phyloP scores from a whole-genome alignment of 2,113 vertebrate genomes.

The Maccullochella peelii region DNA sequence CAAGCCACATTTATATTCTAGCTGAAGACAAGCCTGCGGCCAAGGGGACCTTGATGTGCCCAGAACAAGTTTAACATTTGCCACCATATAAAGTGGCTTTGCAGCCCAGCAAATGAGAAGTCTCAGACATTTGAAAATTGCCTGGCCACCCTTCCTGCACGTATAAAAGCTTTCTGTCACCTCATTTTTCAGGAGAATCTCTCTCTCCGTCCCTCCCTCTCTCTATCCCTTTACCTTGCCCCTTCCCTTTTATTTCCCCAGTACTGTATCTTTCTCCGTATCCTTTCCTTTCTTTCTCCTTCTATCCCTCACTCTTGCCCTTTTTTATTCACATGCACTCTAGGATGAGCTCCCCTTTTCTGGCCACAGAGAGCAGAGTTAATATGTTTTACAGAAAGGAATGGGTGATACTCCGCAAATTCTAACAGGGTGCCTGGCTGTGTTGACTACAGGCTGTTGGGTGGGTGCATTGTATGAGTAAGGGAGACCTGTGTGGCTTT shows the following conservation, averaged over 20 bases:
- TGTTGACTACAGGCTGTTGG: constrained; percentile 22
- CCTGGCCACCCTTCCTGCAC: constrained; percentile 58
- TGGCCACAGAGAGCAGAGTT: constrained; percentile 39
- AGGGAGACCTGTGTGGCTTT: constrained; percentile 64
- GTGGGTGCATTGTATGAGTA: constrained; percentile 40
- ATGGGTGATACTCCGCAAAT: constrained; percentile 40
- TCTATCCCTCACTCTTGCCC: constrained; percentile 4
- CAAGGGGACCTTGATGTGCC: constrained; percentile 76
- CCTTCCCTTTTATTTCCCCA: background rate
- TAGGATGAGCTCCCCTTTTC: constrained; percentile 40
- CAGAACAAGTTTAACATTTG: constrained; percentile 78
- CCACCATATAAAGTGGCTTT: constrained; percentile 70
- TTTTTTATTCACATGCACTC: constrained; percentile 39
- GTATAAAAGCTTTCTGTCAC: constrained; percentile 75
- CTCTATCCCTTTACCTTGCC: constrained; percentile 20
- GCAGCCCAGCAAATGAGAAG: constrained; percentile 71
- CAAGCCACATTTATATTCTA: constrained; percentile 70
- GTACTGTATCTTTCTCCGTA: background rate
- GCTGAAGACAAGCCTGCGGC: constrained; percentile 45
- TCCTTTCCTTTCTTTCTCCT: constrained; percentile 5
- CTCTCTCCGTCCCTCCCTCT: constrained; percentile 12
- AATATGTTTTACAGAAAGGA: constrained; percentile 61
- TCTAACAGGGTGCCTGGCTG: constrained; percentile 28
- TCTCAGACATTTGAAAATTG: constrained; percentile 76
- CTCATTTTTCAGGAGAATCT: constrained; percentile 74